phyloP scores from a whole-genome alignment of 23 tunicate genomes.

The Halocynthia aurantium region DNA sequence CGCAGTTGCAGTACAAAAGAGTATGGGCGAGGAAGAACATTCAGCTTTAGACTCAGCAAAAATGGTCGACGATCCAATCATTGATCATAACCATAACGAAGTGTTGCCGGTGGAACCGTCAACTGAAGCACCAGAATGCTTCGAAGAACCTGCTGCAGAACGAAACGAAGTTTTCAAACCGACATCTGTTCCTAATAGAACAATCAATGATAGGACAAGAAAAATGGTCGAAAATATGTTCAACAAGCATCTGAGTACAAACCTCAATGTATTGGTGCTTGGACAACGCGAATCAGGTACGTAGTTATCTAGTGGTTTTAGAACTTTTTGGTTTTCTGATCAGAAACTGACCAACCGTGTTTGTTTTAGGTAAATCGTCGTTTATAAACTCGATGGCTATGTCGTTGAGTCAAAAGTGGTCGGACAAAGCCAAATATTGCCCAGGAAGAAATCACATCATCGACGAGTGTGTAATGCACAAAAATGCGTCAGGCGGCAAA shows the following conservation, averaged over 20 bases:
- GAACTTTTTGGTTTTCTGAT: background rate
- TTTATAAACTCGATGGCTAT: conserved; percentile 94
- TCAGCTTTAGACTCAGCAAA: conserved; percentile 7
- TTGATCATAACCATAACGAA: conserved; percentile 28
- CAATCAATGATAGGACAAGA: conserved; percentile 62
- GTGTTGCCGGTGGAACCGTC: background rate
- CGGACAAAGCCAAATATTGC: conserved; percentile 83
- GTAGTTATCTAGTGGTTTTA: background rate
- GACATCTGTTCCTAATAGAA: background rate
- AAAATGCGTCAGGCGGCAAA: conserved; percentile 64
- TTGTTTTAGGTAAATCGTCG: conserved; percentile 86
- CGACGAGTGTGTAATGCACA: conserved; percentile 87
- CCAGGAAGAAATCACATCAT: conserved; percentile 94
- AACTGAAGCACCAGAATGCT: background rate
- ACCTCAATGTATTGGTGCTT: conserved; percentile 75
- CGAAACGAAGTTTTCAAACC: no score
- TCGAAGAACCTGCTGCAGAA: background rate
- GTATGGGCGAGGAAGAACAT: background rate
- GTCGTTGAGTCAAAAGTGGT: conserved; percentile 94
- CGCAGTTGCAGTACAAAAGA: background rate
- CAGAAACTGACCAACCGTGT: background rate
- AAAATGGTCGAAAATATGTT: conserved; percentile 60
- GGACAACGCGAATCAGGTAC: conserved; percentile 78
- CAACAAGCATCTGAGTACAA: conserved; percentile 60
- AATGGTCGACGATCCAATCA: background rate